Evolutionary conservation across 1,140 invertebrate genomes (phyloP), one percentile per base, ranked within the genome.

Genomic region (Ceratina australensis): DNA sequence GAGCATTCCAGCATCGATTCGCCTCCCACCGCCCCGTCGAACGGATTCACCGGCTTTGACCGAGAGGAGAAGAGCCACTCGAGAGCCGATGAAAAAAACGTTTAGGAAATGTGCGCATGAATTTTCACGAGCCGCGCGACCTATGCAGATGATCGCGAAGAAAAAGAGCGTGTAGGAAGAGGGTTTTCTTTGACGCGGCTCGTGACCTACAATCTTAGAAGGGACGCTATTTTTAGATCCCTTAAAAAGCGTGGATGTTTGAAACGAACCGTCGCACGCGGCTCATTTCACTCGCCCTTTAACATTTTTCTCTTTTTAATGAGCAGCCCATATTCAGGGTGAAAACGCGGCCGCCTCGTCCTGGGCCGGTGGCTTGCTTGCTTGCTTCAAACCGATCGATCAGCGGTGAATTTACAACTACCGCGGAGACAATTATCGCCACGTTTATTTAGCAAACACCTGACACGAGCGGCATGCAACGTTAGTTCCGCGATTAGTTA

Each of bases 121-220:
- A 56, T 75, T 72, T n/a, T 85, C 65, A 47, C 72, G 54, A 78
- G 72, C 65, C 24, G 15, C 22, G 71, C 42, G 16, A 54, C 47
- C 22, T 47, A 20, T 49, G 26, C 22, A n/a, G 22, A 18, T 49
- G 50, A 68, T 28, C n/a, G 28, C 22, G 15, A 56, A 67, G 54
- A 56, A 56, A 42, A 50, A 52, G 24, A 57, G 20, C 56, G 66
- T 56, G 54, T 8, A 42, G 24, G 26, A 33, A 33, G 12, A 59
- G 28, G 42, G 54, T 24, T 71, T 42, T 59, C 80, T 86, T 87
- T 87, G 85, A 86, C 66, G 33, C 66, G 57, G 64, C 75, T 79
- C 80, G 64, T 87, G 86, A 87, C 82, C 85, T 81, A 86, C 80
- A 87, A 87, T 86, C 75, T 83, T 56, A 80, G 65, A 80, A 76